Conservation (phyloP, 2,797 vertebrate genomes). For the Peromyscus aztecus region DNA sequence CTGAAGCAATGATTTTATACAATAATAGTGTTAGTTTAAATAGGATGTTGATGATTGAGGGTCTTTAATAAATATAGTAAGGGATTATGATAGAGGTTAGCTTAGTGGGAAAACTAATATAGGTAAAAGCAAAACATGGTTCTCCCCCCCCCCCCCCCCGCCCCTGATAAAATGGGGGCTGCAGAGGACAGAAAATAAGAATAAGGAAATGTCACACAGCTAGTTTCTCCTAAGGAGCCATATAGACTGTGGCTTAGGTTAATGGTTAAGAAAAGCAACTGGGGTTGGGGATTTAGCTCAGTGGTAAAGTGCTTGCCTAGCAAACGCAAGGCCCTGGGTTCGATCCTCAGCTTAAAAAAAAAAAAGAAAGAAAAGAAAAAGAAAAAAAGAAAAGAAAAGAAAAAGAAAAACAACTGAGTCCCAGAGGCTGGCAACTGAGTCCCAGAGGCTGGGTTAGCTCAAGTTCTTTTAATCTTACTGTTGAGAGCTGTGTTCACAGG, state of each 20-base stretch:
- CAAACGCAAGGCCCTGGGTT: too few species aligned
- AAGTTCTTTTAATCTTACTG: not conserved
- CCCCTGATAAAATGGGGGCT: not conserved
- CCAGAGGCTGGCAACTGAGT: not conserved
- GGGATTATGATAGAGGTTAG: not conserved
- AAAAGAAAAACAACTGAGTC: too few species aligned
- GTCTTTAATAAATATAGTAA: not conserved
- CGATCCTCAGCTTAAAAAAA: too few species aligned
- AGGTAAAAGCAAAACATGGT: not conserved
- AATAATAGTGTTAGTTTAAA: not conserved
- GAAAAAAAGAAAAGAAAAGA: too few species aligned
- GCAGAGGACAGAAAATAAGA: not conserved
- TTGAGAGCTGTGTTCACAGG: not conserved
- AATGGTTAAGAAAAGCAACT: not conserved
- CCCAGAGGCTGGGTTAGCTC: not conserved
- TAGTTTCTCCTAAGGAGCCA: not conserved
- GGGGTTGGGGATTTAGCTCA: not conserved
- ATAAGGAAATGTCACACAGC: not conserved
- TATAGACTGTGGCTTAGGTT: not conserved
- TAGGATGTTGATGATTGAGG: not conserved
- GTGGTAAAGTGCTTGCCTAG: too few species aligned
- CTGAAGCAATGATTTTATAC: not conserved
- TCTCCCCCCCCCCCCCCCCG: too few species aligned
- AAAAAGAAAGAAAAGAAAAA: too few species aligned
- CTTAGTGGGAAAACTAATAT: not conserved